These are phyloP conservation scores for Peromyscus californicus DNA, from an alignment of 2,113 vertebrate species.

Conservation along the genomic window DNA sequence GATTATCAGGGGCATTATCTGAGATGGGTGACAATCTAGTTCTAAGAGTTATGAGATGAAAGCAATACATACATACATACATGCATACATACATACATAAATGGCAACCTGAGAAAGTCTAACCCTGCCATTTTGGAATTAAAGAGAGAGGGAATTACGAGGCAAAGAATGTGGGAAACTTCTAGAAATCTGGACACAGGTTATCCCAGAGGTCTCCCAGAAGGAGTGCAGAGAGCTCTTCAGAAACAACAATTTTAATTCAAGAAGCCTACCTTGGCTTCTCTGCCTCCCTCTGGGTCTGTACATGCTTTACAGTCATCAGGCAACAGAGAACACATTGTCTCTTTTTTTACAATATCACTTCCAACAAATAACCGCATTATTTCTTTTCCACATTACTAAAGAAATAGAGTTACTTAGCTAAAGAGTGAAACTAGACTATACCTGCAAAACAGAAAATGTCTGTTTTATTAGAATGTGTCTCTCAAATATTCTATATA, in stretches of 20 bases:
- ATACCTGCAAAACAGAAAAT: background rate
- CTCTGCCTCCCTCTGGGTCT: background rate
- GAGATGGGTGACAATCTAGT: background rate
- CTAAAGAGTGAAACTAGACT: background rate
- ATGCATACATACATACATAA: background rate
- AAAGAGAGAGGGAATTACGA: background rate
- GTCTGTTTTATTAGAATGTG: background rate
- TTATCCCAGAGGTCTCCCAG: background rate
- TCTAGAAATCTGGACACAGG: background rate
- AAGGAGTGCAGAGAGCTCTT: accelerated
- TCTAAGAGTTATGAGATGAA: background rate
- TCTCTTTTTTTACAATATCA: slow-evolving; percentile 17
- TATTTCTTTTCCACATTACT: slow-evolving; percentile 31
- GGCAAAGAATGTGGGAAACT: background rate
- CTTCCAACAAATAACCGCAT: background rate
- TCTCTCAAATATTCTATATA: slow-evolving; percentile 10
- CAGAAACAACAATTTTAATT: background rate
- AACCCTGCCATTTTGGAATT: background rate
- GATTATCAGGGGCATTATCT: background rate
- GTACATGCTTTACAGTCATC: background rate
- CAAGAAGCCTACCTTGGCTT: background rate
- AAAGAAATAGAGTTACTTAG: slow-evolving; percentile 44
- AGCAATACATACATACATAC: background rate
- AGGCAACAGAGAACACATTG: background rate
- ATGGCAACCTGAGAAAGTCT: background rate